Base-by-base conservation (phyloP, 2,888 invertebrate genomes). In the Athrips mouffetella region DNA sequence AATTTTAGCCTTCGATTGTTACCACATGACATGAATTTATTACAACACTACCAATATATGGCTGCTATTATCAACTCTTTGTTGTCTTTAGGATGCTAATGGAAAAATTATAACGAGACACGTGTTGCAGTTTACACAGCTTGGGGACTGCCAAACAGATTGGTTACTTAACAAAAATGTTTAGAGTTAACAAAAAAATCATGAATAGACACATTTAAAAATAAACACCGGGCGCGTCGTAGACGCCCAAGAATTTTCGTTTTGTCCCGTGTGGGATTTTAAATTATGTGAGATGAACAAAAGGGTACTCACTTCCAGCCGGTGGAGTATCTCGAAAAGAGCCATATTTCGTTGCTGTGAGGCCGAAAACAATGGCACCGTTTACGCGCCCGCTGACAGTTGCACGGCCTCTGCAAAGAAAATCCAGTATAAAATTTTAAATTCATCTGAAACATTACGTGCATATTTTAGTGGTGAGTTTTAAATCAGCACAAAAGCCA, bases 241-340 rank as follows among this genome's bases (percentile, higher is more conserved):
- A 48, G 52, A 48, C 49, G 48, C 35, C 25, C 44, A 44, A 44
- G 35, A 48, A 48, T 62, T 63, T 64, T 59, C 60, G 64, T n/a
- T n/a, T n/a, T 57, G 60, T 47, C 21, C 49, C 60, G 52, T 59
- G 59, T 56, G 62, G 60, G 58, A 59, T 55, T 60, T 61, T 58
- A 57, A 62, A 63, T 59, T 63, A 61, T 60, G 44, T 55, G 54
- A 52, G 52, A 48, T 58, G 59, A 66, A 67, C 62, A 68, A 67
- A 70, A 62, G 59, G 64, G 67, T 80, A 88, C 89, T 89, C 75
- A 89, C 89, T 96, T 96, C 98, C 98, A 98, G 60, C 98, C 98
- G 20, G 97, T 98, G 45, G 98, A 97, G 87, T 97, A 98, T 70
- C 98, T 92, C 75, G 97, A 98, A 87, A 99, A 98, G 60, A 99